Evolutionary conservation across 2,888 invertebrate species (phyloP).

Genomic region (Nycteola revayana): DNA sequence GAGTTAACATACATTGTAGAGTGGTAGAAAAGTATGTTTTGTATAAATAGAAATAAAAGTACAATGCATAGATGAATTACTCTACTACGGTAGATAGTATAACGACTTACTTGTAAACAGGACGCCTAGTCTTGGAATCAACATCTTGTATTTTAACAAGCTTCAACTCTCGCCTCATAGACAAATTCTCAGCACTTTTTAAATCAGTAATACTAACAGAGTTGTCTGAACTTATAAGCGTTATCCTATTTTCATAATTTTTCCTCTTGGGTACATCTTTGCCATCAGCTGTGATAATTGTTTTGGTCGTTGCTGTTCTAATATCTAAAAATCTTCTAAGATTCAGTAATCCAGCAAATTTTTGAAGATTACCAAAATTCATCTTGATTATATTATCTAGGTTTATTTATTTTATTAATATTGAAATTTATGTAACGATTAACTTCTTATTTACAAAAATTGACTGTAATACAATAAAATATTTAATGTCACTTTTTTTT

Average conservation of each 20-base stretch:
- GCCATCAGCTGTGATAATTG: slow-evolving; percentile 57
- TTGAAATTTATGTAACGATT: too few relatives aligned
- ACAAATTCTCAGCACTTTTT: slow-evolving; percentile 86
- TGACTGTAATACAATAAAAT: too few relatives aligned
- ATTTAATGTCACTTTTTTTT: too few relatives aligned
- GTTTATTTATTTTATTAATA: too few relatives aligned
- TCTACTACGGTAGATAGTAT: too few relatives aligned
- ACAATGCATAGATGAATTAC: too few relatives aligned
- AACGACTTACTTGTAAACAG: slow-evolving; percentile 83
- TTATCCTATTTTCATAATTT: slow-evolving; percentile 79
- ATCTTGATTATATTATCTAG: slow-evolving; percentile 10
- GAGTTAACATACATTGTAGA: too few relatives aligned
- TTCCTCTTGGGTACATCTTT: slow-evolving; percentile 72
- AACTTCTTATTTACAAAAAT: too few relatives aligned
- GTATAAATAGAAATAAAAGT: neutral
- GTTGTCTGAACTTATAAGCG: slow-evolving; percentile 83
- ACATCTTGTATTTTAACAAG: slow-evolving; percentile 86
- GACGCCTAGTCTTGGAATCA: slow-evolving; percentile 85
- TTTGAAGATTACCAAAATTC: slow-evolving; percentile 46
- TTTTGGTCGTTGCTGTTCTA: slow-evolving; percentile 48
- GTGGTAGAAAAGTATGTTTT: too few relatives aligned
- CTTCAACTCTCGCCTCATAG: slow-evolving; percentile 85
- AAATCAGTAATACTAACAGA: slow-evolving; percentile 83
- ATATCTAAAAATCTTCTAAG: slow-evolving; percentile 44
- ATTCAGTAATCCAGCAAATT: slow-evolving; percentile 42